Evolutionary conservation across 1,140 invertebrate species (phyloP).

Genomic region (Pissodes strobi): DNA sequence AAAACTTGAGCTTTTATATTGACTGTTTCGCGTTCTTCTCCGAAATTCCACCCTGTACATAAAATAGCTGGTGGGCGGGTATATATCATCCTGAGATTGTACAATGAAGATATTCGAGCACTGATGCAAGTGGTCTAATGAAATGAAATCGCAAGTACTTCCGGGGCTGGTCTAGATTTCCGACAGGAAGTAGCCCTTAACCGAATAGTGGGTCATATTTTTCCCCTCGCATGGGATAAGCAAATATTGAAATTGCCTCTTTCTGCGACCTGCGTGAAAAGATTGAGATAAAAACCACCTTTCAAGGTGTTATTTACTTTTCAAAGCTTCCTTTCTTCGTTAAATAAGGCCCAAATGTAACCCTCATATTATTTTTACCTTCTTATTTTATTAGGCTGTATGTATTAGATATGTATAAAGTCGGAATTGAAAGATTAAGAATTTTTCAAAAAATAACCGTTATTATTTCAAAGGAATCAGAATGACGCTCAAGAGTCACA

Average conservation of each 20-base stretch:
- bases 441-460: too few species aligned
- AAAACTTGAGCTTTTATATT: too few species aligned
- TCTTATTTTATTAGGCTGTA: too few species aligned
- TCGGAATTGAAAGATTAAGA: too few species aligned
- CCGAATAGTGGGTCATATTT: slow-evolving; percentile 35
- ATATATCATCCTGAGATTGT: too few species aligned
- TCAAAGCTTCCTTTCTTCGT: slow-evolving; percentile 11
- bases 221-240: slow-evolving; percentile 32
- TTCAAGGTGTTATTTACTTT: slow-evolving; percentile 21
- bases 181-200: slow-evolving; percentile 29
- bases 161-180: slow-evolving; percentile 35
- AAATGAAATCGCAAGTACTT: slow-evolving; percentile 35
- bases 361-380: too few species aligned
- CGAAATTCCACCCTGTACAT: too few species aligned
- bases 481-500: too few species aligned
- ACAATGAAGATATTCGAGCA: slow-evolving; percentile 18
- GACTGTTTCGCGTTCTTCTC: too few species aligned
- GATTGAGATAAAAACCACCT: slow-evolving; percentile 29
- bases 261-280: slow-evolving; percentile 36
- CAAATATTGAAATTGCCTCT: slow-evolving; percentile 34
- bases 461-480: too few species aligned
- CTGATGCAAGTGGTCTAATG: slow-evolving; percentile 32
- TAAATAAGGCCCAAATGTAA: too few species aligned
- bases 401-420: too few species aligned
- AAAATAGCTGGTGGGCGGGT: neutral